phyloP scores from a whole-genome alignment of 1,140 invertebrate species.

The Watersipora subatra region DNA sequence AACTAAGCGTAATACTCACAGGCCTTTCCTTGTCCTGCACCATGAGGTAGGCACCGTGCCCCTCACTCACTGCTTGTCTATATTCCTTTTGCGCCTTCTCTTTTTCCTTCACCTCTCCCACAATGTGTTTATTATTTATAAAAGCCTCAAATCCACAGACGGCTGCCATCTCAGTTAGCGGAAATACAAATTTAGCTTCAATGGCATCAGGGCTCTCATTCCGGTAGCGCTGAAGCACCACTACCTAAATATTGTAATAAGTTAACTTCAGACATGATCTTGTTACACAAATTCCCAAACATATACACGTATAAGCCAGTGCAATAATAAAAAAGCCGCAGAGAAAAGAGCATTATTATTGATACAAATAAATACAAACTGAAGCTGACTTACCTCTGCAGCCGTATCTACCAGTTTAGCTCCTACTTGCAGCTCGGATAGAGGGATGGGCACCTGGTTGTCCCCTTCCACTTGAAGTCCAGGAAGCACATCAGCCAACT shows the following conservation, averaged over 20 bases:
- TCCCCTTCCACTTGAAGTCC: slow-evolving; percentile 21
- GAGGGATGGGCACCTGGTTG: slow-evolving; percentile 18
- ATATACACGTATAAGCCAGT: too few species aligned
- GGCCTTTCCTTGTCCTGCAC: slow-evolving; percentile 40
- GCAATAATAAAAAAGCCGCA: too few species aligned
- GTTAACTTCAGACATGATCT: too few species aligned
- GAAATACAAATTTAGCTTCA: slow-evolving; percentile 42
- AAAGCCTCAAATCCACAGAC: slow-evolving; percentile 42
- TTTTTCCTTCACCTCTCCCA: slow-evolving; percentile 43
- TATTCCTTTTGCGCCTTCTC: slow-evolving; percentile 41
- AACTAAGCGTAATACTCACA: too few species aligned
- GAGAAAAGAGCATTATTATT: too few species aligned
- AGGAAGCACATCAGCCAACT: slow-evolving; percentile 26
- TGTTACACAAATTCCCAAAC: too few species aligned
- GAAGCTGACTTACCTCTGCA: slow-evolving; percentile 35
- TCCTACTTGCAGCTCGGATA: slow-evolving; percentile 29
- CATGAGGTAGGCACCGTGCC: slow-evolving; percentile 44
- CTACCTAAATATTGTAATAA: too few species aligned
- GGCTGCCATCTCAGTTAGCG: slow-evolving; percentile 36
- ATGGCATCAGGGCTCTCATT: slow-evolving; percentile 27
- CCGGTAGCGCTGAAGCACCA: slow-evolving; percentile 32
- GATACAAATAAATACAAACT: too few species aligned
- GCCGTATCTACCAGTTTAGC: slow-evolving; percentile 36
- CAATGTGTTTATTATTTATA: slow-evolving; percentile 39
- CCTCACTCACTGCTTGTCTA: slow-evolving; percentile 39